phyloP scores from a whole-genome alignment of 2,797 vertebrate species.

The Lutjanus argentimaculatus region DNA sequence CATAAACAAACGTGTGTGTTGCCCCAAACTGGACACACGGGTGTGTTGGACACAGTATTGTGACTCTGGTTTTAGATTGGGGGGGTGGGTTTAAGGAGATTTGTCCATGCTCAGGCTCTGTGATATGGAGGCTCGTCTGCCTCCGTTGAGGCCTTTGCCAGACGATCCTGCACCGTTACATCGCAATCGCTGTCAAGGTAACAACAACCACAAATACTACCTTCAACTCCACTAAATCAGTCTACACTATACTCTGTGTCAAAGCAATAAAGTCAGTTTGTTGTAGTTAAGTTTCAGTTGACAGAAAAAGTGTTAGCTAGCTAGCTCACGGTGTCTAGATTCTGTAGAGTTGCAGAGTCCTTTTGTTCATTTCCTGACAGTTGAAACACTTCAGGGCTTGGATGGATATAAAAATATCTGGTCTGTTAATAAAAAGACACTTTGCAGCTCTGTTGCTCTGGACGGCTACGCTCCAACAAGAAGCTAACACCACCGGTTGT shows the following conservation, averaged over 20 bases:
- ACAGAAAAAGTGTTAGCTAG: slow-evolving; percentile 13
- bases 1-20: slow-evolving; percentile 13
- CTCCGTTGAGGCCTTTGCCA: slow-evolving; percentile 65
- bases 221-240: slow-evolving; percentile 4
- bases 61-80: neutral
- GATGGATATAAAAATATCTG: neutral
- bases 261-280: slow-evolving; percentile 60
- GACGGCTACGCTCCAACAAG: neutral
- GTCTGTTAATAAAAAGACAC: neutral
- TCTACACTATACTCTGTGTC: slow-evolving; percentile 17
- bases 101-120: slow-evolving; percentile 43
- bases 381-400: no score
- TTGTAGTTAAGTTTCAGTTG: slow-evolving; percentile 17
- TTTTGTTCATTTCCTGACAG: neutral
- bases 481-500: neutral
- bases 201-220: slow-evolving; percentile 16
- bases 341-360: neutral
- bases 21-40: neutral
- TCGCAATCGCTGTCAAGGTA: neutral
- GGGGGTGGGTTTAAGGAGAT: neutral
- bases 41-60: slow-evolving; percentile 7
- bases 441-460: neutral
- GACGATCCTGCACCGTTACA: neutral
- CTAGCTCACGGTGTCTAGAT: slow-evolving; percentile 3
- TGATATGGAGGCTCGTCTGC: slow-evolving; percentile 46